These are phyloP conservation scores for Acanthosepion pharaonis DNA, from an alignment of 2,888 invertebrate species.

Conservation along the genomic window DNA sequence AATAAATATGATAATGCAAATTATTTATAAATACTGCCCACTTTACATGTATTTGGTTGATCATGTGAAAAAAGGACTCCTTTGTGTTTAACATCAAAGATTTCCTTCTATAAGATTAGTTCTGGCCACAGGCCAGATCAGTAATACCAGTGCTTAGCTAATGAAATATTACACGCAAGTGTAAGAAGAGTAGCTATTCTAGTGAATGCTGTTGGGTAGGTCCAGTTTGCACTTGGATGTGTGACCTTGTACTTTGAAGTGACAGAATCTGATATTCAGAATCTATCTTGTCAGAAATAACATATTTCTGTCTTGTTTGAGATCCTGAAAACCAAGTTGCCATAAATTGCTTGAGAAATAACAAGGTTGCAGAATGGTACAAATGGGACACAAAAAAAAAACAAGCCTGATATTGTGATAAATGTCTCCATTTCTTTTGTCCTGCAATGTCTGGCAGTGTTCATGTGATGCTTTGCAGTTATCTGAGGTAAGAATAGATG, in stretches of 20 bases:
- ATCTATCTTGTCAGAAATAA: constrained; percentile 1
- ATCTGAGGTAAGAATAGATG: not conserved
- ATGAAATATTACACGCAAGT: not conserved
- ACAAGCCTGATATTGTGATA: not conserved
- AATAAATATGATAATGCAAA: no score
- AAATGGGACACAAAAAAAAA: not conserved
- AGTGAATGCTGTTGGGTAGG: not conserved
- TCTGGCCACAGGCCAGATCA: not conserved
- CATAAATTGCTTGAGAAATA: not conserved
- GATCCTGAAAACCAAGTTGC: not conserved
- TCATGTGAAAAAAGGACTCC: not conserved
- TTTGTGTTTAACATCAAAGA: not conserved
- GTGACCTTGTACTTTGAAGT: not conserved
- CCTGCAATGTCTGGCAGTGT: not conserved
- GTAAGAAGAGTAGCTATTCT: not conserved
- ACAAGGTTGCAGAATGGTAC: not conserved
- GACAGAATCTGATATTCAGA: not conserved
- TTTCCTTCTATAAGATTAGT: not conserved
- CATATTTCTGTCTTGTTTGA: not conserved
- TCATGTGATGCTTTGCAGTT: not conserved
- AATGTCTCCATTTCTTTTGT: not conserved
- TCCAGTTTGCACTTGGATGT: not conserved
- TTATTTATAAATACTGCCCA: no score
- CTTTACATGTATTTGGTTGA: no score
- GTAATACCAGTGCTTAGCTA: not conserved